Evolutionary conservation across 2,888 invertebrate genomes (phyloP), one percentile per base, ranked within the genome.

Genomic region (Drosophila silvestris): DNA sequence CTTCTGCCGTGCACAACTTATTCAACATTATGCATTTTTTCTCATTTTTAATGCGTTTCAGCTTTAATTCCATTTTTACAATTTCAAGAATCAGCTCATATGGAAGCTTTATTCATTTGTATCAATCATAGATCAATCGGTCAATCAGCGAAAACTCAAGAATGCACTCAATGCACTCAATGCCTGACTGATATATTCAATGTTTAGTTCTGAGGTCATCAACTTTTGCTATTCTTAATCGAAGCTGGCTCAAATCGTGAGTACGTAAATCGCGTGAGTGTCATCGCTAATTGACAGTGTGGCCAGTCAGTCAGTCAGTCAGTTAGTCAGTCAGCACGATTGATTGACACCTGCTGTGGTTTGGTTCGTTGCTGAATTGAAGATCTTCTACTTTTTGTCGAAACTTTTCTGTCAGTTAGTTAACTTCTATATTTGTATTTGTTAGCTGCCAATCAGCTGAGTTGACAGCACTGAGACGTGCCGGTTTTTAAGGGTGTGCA

Each of bases 261-360:
- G 30, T 35, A 47, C 26, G 30, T 30, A 22, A n/a, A 28, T 44
- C 16, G 14, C 16, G 3, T 16, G 67, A 37, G 28, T 53, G 26
- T 39, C 53, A 66, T 60, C 64, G 53, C 62, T 79, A 79, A 79
- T 74, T 62, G 75, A 14, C 74, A 74, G 58, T 62, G 65, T 79
- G 74, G 50, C 22, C 26, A 47, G 58, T 22, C 41, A 10, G 5
- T 12, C 22, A 39, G 39, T 37, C 37, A 30, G 30, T 30, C 30
- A 30, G 7, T 30, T 0, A 28, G 28, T 5, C 30, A 22, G 58
- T 30, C 30, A 10, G 4, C 30, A 41, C 9, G 50, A 62, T 51
- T 79, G 78, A 79, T 78, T 75, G 78, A 79, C 78, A 77, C 60
- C 60, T 68, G 60, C 56, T 56, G 53, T 28, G 60, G 22, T 22